These are phyloP conservation scores for Harpalus rubripes DNA, from an alignment of 2,888 invertebrate species.

Conservation along the genomic window DNA sequence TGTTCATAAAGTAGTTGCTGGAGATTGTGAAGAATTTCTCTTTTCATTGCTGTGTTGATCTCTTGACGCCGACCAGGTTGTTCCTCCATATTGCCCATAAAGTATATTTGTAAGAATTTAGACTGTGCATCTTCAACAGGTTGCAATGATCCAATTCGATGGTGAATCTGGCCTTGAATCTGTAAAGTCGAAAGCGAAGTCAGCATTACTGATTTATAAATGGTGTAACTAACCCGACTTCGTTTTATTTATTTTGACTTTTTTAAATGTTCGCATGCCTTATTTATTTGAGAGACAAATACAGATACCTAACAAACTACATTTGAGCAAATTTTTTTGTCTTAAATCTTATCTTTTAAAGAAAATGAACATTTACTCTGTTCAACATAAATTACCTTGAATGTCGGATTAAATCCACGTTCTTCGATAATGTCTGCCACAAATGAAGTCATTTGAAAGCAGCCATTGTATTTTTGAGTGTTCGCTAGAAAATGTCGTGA, in stretches of 20 bases:
- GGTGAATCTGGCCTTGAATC: slow-evolving; percentile 68
- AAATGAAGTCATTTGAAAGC: slow-evolving; percentile 70
- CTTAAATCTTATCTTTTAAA: too few species aligned
- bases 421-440: slow-evolving; percentile 68
- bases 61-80: slow-evolving; percentile 68
- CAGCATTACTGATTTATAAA: too few species aligned
- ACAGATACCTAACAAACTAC: too few species aligned
- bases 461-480: slow-evolving; percentile 47
- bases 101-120: slow-evolving; percentile 71
- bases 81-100: slow-evolving; percentile 70
- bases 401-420: slow-evolving; percentile 63
- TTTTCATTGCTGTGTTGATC: not conserved
- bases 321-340: too few species aligned
- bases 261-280: slow-evolving; percentile 18
- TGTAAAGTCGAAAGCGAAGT: not conserved
- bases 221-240: too few species aligned
- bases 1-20: slow-evolving; percentile 43
- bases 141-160: slow-evolving; percentile 66
- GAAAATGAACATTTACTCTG: too few species aligned
- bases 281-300: not conserved
- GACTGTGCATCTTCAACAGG: slow-evolving; percentile 67
- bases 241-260: too few species aligned
- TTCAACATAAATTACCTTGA: slow-evolving; percentile 63
- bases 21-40: slow-evolving; percentile 15
- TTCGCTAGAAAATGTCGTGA: slow-evolving; percentile 26